These are phyloP conservation scores for Drosophila trichaetosa DNA, from an alignment of 2,888 invertebrate genomes.

Conservation along the genomic window DNA sequence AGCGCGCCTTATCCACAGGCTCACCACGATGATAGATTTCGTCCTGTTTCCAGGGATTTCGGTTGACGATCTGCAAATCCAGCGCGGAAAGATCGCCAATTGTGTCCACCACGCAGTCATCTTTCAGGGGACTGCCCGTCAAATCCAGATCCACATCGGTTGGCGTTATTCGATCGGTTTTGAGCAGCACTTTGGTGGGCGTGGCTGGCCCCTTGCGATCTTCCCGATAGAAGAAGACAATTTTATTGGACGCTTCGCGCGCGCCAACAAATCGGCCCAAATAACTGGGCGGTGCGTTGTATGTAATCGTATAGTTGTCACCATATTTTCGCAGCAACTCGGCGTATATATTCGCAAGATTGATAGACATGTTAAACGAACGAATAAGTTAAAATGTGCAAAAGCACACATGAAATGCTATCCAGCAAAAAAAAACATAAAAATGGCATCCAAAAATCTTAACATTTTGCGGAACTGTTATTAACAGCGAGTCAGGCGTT, in stretches of 20 bases:
- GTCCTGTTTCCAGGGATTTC: slow-evolving; percentile 78
- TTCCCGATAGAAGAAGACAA: slow-evolving; percentile 74
- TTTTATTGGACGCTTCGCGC: slow-evolving; percentile 62
- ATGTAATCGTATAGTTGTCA: slow-evolving; percentile 70
- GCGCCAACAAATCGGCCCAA: slow-evolving; percentile 66
- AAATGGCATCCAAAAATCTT: slow-evolving; percentile 25
- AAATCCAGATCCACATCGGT: slow-evolving; percentile 65
- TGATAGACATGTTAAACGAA: slow-evolving; percentile 62
- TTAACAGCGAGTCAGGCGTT: slow-evolving; percentile 9
- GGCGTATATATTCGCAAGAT: slow-evolving; percentile 82
- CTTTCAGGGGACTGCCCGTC: slow-evolving; percentile 84
- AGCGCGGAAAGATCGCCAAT: slow-evolving; percentile 76
- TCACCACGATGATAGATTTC: slow-evolving; percentile 82
- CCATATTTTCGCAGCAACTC: slow-evolving; percentile 71
- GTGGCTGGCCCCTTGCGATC: slow-evolving; percentile 45
- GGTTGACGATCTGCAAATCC: slow-evolving; percentile 58
- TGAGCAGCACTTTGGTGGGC: slow-evolving; percentile 33
- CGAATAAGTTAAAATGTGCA: not conserved
- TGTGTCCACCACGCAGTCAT: slow-evolving; percentile 81
- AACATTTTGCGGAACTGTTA: slow-evolving; percentile 33
- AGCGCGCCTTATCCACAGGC: slow-evolving; percentile 67
- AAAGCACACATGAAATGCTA: not conserved
- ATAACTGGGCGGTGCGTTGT: slow-evolving; percentile 72
- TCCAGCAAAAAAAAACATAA: slow-evolving; percentile 9
- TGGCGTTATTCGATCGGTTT: slow-evolving; percentile 34